Evolutionary conservation across 2,797 vertebrate genomes (phyloP).

Genomic region (Xiphorhynchus erythropygius): DNA sequence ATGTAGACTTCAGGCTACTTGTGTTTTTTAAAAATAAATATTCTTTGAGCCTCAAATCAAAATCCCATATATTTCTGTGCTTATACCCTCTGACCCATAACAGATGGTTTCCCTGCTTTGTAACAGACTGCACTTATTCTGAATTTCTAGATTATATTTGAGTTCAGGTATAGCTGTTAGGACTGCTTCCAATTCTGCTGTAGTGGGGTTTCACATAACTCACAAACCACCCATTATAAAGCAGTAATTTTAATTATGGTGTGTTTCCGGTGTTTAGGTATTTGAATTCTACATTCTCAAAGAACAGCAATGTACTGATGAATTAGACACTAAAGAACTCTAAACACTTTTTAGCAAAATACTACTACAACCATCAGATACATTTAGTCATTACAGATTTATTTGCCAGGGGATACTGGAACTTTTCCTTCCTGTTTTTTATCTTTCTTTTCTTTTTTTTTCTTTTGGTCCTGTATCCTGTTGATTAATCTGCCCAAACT

Average conservation of each 20-base stretch:
- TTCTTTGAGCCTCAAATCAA: background rate
- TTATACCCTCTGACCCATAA: background rate
- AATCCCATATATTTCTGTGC: background rate
- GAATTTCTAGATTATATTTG: background rate
- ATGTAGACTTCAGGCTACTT: background rate
- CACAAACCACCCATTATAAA: background rate
- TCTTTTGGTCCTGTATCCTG: background rate
- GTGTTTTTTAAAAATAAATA: background rate
- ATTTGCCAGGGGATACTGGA: background rate
- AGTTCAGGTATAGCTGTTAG: background rate
- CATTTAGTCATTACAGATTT: background rate
- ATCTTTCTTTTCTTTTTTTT: too few species aligned
- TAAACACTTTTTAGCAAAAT: background rate
- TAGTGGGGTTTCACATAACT: background rate
- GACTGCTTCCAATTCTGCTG: background rate
- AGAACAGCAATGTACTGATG: background rate
- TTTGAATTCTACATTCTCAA: background rate
- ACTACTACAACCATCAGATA: background rate
- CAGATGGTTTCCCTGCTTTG: background rate
- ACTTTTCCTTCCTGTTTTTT: background rate
- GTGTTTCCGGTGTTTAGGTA: background rate
- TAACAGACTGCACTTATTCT: background rate
- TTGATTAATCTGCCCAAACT: background rate
- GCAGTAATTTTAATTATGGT: background rate
- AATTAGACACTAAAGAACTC: background rate